Percentiles rank a stretch among this genome's conserved stretches.
These are phyloP conservation scores for Bryconaethiops microstoma DNA, from an alignment of 2,797 vertebrate species.

Conservation along the genomic window DNA sequence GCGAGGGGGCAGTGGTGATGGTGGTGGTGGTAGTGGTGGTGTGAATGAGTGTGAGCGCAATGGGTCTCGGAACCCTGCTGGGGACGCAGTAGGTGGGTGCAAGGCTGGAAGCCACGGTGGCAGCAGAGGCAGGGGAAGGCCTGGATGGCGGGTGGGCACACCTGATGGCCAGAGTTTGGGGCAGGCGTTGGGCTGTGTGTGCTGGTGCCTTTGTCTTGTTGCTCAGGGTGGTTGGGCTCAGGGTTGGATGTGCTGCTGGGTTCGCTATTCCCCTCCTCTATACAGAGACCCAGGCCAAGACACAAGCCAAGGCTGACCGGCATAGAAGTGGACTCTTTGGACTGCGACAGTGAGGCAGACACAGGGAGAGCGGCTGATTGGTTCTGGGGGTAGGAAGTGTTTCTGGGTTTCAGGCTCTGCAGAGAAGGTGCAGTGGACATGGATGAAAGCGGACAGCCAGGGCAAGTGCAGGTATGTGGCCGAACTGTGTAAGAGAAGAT, in stretches of 20 bases:
- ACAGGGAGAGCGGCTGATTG: background rate
- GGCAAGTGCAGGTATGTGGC: constrained; percentile 72
- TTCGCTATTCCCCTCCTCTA: constrained; percentile 58
- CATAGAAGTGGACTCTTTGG: constrained; percentile 61
- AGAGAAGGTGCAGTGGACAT: constrained; percentile 53
- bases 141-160: constrained; percentile 61
- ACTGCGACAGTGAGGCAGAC: constrained; percentile 41
- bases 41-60: constrained; percentile 61
- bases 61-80: constrained; percentile 62
- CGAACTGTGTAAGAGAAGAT: constrained; percentile 56
- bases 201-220: constrained; percentile 56
- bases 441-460: constrained; percentile 73
- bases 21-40: constrained; percentile 73
- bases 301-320: constrained; percentile 53
- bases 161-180: constrained; percentile 36
- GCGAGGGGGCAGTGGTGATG: constrained; percentile 75
- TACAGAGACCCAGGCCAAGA: constrained; percentile 62
- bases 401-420: constrained; percentile 66
- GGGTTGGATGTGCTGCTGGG: constrained; percentile 58
- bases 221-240: constrained; percentile 42
- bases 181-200: constrained; percentile 49
- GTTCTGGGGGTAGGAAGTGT: constrained; percentile 30
- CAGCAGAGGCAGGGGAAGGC: constrained; percentile 77
- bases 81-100: constrained; percentile 62
- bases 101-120: constrained; percentile 68